phyloP scores from a whole-genome alignment of 2,797 vertebrate species.

The Glyptemys insculpta region DNA sequence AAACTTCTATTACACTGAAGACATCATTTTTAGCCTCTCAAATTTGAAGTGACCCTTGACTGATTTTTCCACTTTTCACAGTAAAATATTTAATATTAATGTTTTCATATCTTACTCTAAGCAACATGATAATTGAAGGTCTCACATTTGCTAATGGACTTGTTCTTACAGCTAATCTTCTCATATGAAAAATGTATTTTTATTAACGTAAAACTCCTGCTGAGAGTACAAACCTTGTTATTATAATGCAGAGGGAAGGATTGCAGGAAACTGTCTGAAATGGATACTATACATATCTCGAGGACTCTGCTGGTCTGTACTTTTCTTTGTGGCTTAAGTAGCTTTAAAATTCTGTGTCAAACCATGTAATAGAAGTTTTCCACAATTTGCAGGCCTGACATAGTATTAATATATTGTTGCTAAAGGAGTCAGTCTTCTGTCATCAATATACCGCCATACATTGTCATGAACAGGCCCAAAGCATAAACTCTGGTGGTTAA shows the following conservation, averaged over 20 bases:
- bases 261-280: slow-evolving; percentile 22
- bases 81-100: slow-evolving; percentile 17
- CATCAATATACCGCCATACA: not conserved
- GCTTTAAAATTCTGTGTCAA: not conserved
- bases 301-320: not conserved
- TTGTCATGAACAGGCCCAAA: not conserved
- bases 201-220: not conserved
- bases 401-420: not conserved
- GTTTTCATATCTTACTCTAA: slow-evolving; percentile 15
- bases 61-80: not conserved
- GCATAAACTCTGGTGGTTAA: not conserved
- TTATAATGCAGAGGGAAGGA: not conserved
- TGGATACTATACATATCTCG: not conserved
- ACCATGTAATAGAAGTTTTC: not conserved
- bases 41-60: not conserved
- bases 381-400: not conserved
- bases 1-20: not conserved
- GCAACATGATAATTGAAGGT: not conserved
- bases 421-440: not conserved
- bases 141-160: not conserved
- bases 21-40: not conserved
- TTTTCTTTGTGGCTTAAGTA: not conserved
- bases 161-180: slow-evolving; percentile 23
- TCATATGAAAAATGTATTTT: not conserved
- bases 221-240: slow-evolving; percentile 36